Evolutionary conservation across 2,113 vertebrate species (phyloP), one percentile per base, ranked within the genome.

Genomic region (Lonchura striata): DNA sequence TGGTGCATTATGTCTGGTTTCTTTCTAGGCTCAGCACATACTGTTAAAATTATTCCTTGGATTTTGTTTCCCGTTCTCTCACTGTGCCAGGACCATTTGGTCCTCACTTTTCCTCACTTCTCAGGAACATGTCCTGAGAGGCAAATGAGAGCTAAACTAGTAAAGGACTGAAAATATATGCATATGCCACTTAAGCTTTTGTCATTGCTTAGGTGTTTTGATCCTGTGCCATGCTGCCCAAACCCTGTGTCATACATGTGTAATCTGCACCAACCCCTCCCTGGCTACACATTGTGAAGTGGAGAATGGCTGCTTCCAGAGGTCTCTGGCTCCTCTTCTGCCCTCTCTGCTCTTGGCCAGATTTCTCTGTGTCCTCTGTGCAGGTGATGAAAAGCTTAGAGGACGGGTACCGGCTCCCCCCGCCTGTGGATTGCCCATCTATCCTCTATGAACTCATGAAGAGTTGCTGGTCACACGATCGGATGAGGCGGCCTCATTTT

Each of bases 361-460:
- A 37, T 41, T 74, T 77, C 41, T 92, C 19, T 53, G n/a, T 90
- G 64, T 64, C 57, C 54, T 77, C 61, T 82, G 52, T 81, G 28
- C 84, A 98, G 98, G 98, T 98, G 25, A 98, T 98, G 98, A 98
- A 98, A 75, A 97, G 97, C 82, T 97, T 98, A 28, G 98, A 98
- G 68, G 98, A 98, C 0, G 98, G 98, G 13, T 98, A 97, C 83
- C 96, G 97, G 13, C 96, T 98, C 4, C 98, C 98, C 11, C 98
- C 98, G 0, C 98, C 98, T 0, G 96, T 98, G 54, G 98, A 98
- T 85, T 98, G 98, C 81, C 98, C 98, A 0, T 98, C 98, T 25
- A 96, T 97, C 28, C 97, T 98, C 42, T 98, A 98, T 0, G 98
- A 98, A 13, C 97, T 98, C 52, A 98, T 98, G 98, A 98, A 98